Evolutionary conservation across 2,888 invertebrate species (phyloP).

Genomic region (Athrips mouffetella): DNA sequence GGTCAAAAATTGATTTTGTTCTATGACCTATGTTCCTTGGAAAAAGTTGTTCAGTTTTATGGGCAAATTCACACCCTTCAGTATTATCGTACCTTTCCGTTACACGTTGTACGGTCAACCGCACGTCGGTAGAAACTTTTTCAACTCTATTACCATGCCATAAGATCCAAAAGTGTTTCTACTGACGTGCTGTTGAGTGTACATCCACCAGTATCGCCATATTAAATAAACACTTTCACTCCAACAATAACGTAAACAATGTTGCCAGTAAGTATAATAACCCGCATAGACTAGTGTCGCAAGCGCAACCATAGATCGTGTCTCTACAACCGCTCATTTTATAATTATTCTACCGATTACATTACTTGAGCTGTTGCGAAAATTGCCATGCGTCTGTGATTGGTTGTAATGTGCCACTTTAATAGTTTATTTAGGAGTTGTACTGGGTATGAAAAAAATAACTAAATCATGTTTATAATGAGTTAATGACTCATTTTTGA

Average conservation of each 20-base stretch:
- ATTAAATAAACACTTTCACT: constrained; percentile 25
- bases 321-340: constrained; percentile 51
- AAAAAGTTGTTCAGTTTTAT: too few relatives aligned
- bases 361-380: constrained; percentile 50
- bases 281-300: constrained; percentile 64
- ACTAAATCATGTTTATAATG: too few relatives aligned
- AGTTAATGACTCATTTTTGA: too few relatives aligned
- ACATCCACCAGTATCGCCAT: neutral
- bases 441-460: neutral
- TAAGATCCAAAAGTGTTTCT: too few relatives aligned
- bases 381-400: constrained; percentile 15
- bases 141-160: too few relatives aligned
- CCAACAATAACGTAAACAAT: constrained; percentile 31
- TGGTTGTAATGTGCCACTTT: constrained; percentile 22
- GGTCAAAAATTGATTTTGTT: too few relatives aligned
- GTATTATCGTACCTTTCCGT: too few relatives aligned
- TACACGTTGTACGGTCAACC: too few relatives aligned
- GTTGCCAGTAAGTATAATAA: constrained; percentile 50
- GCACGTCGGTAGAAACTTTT: too few relatives aligned
- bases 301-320: constrained; percentile 45
- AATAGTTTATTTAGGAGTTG: neutral
- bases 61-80: too few relatives aligned
- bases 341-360: constrained; percentile 59
- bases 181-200: too few relatives aligned
- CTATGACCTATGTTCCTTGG: too few relatives aligned